Evolutionary conservation across 1,140 invertebrate species (phyloP), one percentile per base, ranked within the genome.

Genomic region (Camponotus floridanus): DNA sequence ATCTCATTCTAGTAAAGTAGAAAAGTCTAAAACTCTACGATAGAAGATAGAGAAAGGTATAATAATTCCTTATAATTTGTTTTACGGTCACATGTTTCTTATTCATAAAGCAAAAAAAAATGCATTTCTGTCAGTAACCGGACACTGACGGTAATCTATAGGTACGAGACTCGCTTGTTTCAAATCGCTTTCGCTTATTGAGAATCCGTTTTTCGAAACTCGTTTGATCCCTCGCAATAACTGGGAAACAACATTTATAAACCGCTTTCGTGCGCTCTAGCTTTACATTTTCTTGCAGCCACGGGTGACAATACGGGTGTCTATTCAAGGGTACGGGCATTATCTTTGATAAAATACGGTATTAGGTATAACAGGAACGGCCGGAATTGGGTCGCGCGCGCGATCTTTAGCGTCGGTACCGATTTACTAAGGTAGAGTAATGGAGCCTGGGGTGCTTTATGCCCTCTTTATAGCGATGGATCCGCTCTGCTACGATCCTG

Each of bases 381-480:
- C 73, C 36, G 64, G 88, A 78, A 89, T 89, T 89, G 86, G 84
- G 87, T 89, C 88, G 59, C 36, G 87, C 76, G 61, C 67, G 62
- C 87, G 76, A 89, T 86, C 88, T 86, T 86, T 86, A 57, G 70
- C 51, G 71, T 48, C 64, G 65, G 85, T 86, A 57, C 88, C 87
- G 87, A 89, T 89, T 86, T 67, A 89, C 62, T 59, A 67, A 74
- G 87, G 85, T 84, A 76, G 71, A 89, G 84, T 89, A 89, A 89
- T 88, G 88, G 88, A 89, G 64, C 80, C 21, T 9, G 76, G 88
- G 88, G 68, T 89, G 74, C 71, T 89, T 89, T 88, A 89, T 89
- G 88, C 71, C 71, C 51, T 55, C 65, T 73, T 81, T 71, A 57
- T 65, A 67, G 26, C 87, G 71, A 13, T 45, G 87, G 83, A 89